A percentile compares a stretch with the other conserved stretches of the same genome.
Conservation (phyloP, 2,888 invertebrate species). For the Xanthia icteritia region DNA sequence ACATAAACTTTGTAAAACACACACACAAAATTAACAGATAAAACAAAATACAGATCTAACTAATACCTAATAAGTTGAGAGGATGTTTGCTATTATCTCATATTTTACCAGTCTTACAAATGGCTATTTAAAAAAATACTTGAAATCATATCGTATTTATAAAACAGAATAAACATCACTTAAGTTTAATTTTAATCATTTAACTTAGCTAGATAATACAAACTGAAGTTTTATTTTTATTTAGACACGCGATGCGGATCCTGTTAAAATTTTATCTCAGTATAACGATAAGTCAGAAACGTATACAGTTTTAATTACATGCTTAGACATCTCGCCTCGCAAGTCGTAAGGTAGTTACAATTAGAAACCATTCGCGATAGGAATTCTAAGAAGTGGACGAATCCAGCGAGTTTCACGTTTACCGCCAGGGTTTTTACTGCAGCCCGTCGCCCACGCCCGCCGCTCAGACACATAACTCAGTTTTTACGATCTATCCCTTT, state of each 20-base stretch:
- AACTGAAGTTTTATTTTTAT: slow-evolving; percentile 13
- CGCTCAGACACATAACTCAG: slow-evolving; percentile 68
- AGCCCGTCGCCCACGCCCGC: slow-evolving; percentile 49
- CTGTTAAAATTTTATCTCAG: slow-evolving; percentile 30
- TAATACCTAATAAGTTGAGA: slow-evolving; percentile 6
- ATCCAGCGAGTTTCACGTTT: slow-evolving; percentile 69
- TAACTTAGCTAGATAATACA: slow-evolving; percentile 31
- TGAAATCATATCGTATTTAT: slow-evolving; percentile 28
- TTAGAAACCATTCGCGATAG: slow-evolving; percentile 71
- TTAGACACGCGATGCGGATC: slow-evolving; percentile 36
- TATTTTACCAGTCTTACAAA: not conserved
- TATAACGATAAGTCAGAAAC: slow-evolving; percentile 44
- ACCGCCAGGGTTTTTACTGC: slow-evolving; percentile 70
- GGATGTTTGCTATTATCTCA: slow-evolving; percentile 11
- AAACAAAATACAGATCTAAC: slow-evolving; percentile 3
- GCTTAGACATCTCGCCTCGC: slow-evolving; percentile 50
- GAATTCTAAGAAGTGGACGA: slow-evolving; percentile 73
- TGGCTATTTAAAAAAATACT: slow-evolving; percentile 2
- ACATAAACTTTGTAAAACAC: not conserved
- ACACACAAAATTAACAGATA: not conserved
- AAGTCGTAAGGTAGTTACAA: slow-evolving; percentile 66
- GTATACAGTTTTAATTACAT: slow-evolving; percentile 61
- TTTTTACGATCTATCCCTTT: slow-evolving; percentile 67
- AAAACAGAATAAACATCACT: slow-evolving; percentile 14
- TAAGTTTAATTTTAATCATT: slow-evolving; percentile 28